Evolutionary conservation across 2,113 vertebrate species (phyloP).

Genomic region (Scomber japonicus): DNA sequence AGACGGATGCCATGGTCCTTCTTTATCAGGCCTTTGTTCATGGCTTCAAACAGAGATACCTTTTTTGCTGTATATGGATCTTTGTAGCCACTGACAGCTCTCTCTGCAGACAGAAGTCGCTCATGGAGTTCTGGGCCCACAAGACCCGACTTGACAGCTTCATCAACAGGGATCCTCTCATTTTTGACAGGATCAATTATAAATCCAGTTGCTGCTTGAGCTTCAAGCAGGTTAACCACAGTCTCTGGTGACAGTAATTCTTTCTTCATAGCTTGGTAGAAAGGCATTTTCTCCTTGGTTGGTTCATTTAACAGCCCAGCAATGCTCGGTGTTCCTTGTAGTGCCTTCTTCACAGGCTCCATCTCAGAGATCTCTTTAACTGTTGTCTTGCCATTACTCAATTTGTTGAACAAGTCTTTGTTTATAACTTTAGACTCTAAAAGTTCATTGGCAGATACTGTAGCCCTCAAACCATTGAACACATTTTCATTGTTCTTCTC

Average conservation of each 20-base stretch:
- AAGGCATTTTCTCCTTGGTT: conserved; percentile 88
- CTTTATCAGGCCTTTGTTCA: conserved; percentile 93
- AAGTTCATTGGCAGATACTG: conserved; percentile 89
- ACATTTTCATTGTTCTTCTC: conserved; percentile 88
- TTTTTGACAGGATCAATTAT: conserved; percentile 89
- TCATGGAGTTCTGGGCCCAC: conserved; percentile 95
- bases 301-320: conserved; percentile 90
- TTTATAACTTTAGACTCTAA: conserved; percentile 90
- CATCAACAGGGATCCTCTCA: conserved; percentile 85
- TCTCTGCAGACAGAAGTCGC: conserved; percentile 93
- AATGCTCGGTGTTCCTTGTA: conserved; percentile 87
- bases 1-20: conserved; percentile 89
- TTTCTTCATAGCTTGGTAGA: conserved; percentile 92
- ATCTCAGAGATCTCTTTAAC: conserved; percentile 88
- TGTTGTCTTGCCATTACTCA: conserved; percentile 90
- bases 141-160: conserved; percentile 90
- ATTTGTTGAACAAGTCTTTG: conserved; percentile 89
- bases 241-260: conserved; percentile 88
- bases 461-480: conserved; percentile 90
- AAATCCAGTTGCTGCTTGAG: conserved; percentile 92
- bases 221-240: conserved; percentile 90
- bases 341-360: conserved; percentile 87
- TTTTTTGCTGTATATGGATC: conserved; percentile 94
- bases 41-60: conserved; percentile 93
- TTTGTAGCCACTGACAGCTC: conserved; percentile 91